Evolutionary conservation across 92 coral and sea anemone species (phyloP).

Genomic region (Parazoanthus swiftii): DNA sequence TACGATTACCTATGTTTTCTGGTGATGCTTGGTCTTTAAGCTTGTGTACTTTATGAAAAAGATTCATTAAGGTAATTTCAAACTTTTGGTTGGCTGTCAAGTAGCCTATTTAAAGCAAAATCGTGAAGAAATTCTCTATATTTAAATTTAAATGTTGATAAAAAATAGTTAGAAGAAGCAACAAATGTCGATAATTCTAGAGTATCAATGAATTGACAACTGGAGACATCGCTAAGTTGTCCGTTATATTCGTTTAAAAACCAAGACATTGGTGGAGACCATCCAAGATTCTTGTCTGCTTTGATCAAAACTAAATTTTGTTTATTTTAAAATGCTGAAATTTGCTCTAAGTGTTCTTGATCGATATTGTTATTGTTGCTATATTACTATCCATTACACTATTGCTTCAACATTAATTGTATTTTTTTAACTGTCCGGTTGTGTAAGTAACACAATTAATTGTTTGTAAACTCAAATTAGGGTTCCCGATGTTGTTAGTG

Average conservation of each 20-base stretch:
- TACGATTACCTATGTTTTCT: slow-evolving; percentile 1
- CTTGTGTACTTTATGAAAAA: not conserved
- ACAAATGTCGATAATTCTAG: not conserved
- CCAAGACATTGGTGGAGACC: not conserved
- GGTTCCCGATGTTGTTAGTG: not conserved
- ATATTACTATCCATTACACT: not conserved
- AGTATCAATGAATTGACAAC: too few relatives aligned
- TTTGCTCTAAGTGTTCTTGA: not conserved
- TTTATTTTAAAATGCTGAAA: not conserved
- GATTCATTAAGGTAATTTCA: too few relatives aligned
- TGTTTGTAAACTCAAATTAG: not conserved
- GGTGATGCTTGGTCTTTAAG: not conserved
- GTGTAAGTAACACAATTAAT: not conserved
- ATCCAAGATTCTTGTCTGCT: slow-evolving; percentile 5
- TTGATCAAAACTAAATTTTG: not conserved
- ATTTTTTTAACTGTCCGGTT: not conserved
- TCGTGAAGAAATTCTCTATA: not conserved
- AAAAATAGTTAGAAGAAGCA: not conserved
- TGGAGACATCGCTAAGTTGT: too few relatives aligned
- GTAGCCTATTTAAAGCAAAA: not conserved
- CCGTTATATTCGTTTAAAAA: too few relatives aligned
- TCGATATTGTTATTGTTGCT: not conserved
- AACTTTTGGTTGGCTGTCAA: too few relatives aligned
- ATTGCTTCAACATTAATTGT: not conserved
- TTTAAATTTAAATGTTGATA: not conserved